Evolutionary conservation across 2,797 vertebrate species (phyloP).

Genomic region (Cossypha niveicapilla): DNA sequence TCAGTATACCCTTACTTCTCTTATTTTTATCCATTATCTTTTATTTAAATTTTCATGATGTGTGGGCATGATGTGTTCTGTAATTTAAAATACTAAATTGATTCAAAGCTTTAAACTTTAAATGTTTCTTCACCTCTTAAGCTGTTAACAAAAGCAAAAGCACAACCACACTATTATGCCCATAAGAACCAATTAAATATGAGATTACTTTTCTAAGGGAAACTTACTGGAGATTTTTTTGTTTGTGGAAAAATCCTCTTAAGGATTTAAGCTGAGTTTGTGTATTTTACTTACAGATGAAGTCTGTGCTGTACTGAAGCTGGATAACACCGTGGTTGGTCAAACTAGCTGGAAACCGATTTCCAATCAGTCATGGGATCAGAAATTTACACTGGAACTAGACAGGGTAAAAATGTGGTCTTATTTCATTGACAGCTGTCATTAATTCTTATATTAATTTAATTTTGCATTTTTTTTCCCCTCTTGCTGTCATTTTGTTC

Average conservation of each 20-base stretch:
- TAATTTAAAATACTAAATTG: not conserved
- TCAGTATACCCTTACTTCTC: conserved; percentile 71
- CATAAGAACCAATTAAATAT: not conserved
- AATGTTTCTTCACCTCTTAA: not conserved
- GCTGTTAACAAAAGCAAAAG: not conserved
- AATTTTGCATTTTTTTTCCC: not conserved
- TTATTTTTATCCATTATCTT: not conserved
- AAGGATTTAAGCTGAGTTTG: conserved; percentile 67
- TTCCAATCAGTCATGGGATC: conserved; percentile 90
- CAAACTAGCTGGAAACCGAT: conserved; percentile 88
- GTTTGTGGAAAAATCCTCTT: conserved; percentile 67
- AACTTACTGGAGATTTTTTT: conserved; percentile 48
- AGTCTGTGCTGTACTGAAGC: conserved; percentile 87
- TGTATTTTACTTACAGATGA: conserved; percentile 82
- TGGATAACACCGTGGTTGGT: conserved; percentile 89
- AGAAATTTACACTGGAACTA: conserved; percentile 90
- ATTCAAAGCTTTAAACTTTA: not conserved
- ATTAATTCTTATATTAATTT: not conserved
- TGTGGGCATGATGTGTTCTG: not conserved
- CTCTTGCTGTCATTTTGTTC: not conserved
- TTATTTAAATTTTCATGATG: not conserved
- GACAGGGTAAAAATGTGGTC: conserved; percentile 80
- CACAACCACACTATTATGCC: not conserved
- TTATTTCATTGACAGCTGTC: not conserved
- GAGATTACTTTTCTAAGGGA: conserved; percentile 22